Evolutionary conservation across 2,797 vertebrate genomes (phyloP), one percentile per base, ranked within the genome.

Genomic region (Sciurus carolinensis): DNA sequence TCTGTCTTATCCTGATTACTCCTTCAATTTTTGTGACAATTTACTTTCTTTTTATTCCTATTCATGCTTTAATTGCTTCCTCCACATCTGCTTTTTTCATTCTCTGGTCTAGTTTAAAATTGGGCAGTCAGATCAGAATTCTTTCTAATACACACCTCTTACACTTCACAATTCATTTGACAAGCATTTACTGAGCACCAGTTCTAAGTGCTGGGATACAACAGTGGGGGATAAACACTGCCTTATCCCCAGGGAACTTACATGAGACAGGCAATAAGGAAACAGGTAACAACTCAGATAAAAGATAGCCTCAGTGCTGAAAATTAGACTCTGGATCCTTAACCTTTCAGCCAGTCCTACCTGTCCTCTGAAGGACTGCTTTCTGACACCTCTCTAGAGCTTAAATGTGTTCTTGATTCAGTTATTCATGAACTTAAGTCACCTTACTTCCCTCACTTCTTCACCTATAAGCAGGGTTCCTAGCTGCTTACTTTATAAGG

Each of bases 61-160:
- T 69, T 92, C 42, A 54, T 12, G 7, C 36, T 79, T 90, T 76
- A n/a, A 62, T 86, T 7, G 44, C 79, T 92, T 92, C 67, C 50
- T 91, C 12, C 22, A 42, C 52, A 76, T 73, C 44, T 80, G 66
- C 39, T 62, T 76, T 73, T 47, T 87, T 85, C 82, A 82, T 64
- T 69, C 87, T 88, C 59, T 75, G 54, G 24, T 42, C 95, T n/a
- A 90, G 84, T 20, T 86, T 86, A 77, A 87, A 95, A 75, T 12
- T 59, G 24, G 52, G n/a, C 39, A 52, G 15, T 39, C 62, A 73
- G 54, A 59, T 71, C 90, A 71, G 71, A 73, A 72, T 36, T 87
- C 73, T 47, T 71, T 54, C 50, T 30, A 84, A 73, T 20, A 89
- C 33, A 28, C n/a, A n/a, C 13, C 57, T 90, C 80, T 75, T 86